Conservation (phyloP, 2,797 vertebrate genomes). For the Diplodus puntazzo region DNA sequence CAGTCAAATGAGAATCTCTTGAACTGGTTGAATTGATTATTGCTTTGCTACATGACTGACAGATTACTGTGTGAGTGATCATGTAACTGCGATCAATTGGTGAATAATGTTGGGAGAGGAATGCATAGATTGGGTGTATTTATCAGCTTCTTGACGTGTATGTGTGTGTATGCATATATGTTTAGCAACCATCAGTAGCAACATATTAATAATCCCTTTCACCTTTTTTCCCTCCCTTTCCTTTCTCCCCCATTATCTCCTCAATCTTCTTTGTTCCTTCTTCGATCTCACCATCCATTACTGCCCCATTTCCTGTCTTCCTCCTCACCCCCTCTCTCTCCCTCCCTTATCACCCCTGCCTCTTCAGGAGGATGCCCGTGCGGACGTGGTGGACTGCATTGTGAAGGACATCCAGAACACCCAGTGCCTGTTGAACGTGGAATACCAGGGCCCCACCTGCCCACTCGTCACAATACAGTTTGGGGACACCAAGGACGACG, state of each 20-base stretch:
- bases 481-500: conserved; percentile 93
- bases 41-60: conserved; percentile 26
- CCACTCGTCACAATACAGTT: conserved; percentile 94
- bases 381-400: conserved; percentile 94
- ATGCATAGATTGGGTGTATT: conserved; percentile 21
- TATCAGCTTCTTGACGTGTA: neutral
- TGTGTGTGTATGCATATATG: conserved; percentile 11
- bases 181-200: conserved; percentile 15
- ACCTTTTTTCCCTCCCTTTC: neutral
- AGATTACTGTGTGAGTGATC: conserved; percentile 24
- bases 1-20: conserved; percentile 27
- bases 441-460: conserved; percentile 88
- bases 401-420: conserved; percentile 97
- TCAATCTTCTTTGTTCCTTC: neutral
- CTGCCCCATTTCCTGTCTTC: neutral
- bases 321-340: neutral
- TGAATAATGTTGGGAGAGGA: conserved; percentile 4
- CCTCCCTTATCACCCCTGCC: neutral
- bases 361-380: conserved; percentile 92
- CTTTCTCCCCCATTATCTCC: conserved; percentile 8
- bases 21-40: conserved; percentile 34
- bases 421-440: conserved; percentile 97
- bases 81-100: conserved; percentile 12
- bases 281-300: conserved; percentile 3
- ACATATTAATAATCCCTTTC: conserved; percentile 46